Evolutionary conservation across 2,888 invertebrate species (phyloP).

Genomic region (Panzeria rudis): DNA sequence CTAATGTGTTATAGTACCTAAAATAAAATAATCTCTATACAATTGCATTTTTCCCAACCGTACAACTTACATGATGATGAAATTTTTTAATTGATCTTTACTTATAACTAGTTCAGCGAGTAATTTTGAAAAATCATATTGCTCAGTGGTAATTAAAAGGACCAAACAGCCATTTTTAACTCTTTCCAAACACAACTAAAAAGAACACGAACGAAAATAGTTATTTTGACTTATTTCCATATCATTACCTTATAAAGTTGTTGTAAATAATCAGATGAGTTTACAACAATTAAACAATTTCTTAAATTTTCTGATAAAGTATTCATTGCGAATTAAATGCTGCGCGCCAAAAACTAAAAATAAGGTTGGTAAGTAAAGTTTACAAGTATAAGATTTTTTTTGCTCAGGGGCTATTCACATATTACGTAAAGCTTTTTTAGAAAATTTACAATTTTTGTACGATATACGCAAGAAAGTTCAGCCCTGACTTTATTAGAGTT

Average conservation of each 20-base stretch:
- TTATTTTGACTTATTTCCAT: background rate
- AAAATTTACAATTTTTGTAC: background rate
- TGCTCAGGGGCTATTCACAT: too few species aligned
- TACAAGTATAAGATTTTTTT: background rate
- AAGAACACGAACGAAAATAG: background rate
- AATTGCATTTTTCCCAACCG: background rate
- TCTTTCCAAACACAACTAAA: conserved; percentile 74
- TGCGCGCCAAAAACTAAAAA: conserved; percentile 4
- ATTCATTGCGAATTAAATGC: conserved; percentile 55
- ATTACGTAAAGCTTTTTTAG: too few species aligned
- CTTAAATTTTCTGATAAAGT: conserved; percentile 40
- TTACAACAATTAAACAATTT: conserved; percentile 51
- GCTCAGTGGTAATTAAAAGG: conserved; percentile 53
- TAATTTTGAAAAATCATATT: conserved; percentile 57
- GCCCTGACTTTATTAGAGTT: background rate
- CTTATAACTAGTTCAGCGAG: conserved; percentile 38
- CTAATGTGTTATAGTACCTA: conserved; percentile 70
- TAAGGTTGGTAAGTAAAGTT: background rate
- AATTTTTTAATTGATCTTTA: conserved; percentile 73
- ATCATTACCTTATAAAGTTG: conserved; percentile 62
- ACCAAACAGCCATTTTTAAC: conserved; percentile 64
- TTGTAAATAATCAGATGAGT: conserved; percentile 14
- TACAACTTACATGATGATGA: conserved; percentile 69
- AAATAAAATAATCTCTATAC: background rate
- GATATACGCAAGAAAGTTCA: background rate